Base-by-base conservation (phyloP, 2,113 vertebrate genomes). In the Alexandromys fortis region DNA sequence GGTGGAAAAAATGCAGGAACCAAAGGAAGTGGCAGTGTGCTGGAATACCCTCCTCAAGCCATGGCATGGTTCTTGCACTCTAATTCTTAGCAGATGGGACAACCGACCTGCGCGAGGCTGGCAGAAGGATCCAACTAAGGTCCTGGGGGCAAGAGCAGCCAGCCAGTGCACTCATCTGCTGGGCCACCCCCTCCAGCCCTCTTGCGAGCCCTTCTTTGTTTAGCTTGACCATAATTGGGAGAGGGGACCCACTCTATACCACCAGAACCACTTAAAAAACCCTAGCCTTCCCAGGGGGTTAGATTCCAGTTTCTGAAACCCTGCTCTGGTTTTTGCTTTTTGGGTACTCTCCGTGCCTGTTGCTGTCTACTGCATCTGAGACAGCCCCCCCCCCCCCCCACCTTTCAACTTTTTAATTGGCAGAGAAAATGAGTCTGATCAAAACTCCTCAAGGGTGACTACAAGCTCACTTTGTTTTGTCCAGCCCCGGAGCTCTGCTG, bases 81-180 rank as follows among this genome's bases (percentile, higher is more conserved):
- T 17, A 78, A 49, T 47, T 19, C 11, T 78, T 30, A 49, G 76
- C 76, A 52, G 28, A 78, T 78, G 28, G 6, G 3, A 19, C 26
- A 16, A 78, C 26, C 0, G 0, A 78, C 45, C 45, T 17, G 45
- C 0, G 13, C 2, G 16, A 49, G 76, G 7, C 47, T 7, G 2
- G 47, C 47, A 52, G 73, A 76, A 76, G 73, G 73, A 28, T 45
- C 11, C 11, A 76, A 45, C n/a, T 21, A n/a, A 73, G n/a, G 72
- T 73, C 72, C 72, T 73, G 9, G 19, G 19, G 19, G 72, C n/a
- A 38, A 24, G 33, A 24, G 21, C 21, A 42, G 70, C 19, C 70
- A 72, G 68, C 6, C 68, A 70, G 68, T 19, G 16, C 1, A 3
- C 33, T 70, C 19, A n/a, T 16, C 68, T 70, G 68, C 33, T 70